Base-by-base conservation (phyloP, 1,140 invertebrate genomes). In the Sesamia nonagrioides region DNA sequence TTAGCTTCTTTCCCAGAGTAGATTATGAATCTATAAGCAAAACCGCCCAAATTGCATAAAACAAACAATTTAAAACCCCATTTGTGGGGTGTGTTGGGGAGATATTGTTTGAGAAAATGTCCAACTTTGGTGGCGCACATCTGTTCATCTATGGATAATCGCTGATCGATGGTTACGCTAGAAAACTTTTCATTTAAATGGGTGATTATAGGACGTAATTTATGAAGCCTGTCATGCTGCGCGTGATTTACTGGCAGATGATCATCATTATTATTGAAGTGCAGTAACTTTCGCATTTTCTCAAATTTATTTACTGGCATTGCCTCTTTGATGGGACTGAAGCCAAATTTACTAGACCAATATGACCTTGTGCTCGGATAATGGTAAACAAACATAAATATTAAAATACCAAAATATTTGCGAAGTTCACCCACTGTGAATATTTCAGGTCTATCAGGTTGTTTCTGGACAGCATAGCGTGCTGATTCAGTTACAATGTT, bases 351-450 rank as follows among this genome's bases (percentile, higher is more conserved):
- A 42, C 6, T 68, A 11, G 61, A 56, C 75, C 75, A 68, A 18
- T 66, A 77, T 0, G 75, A 77, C 35, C 75, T 50, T 77, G 75
- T 63, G 27, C 72, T 91, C 72, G 78, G 45, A 80, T 68, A 69
- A 54, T 54, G 78, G 48, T 79, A 45, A n/a, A 83, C 79, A 79
- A 79, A 83, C 79, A 81, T 80, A 21, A 81, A 83, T 66, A 69
- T 83, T 9, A 81, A 35, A 27, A 80, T 78, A 2, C 81, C 81
- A 48, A 81, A 68, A 83, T 74, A 83, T 81, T 83, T 81, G 4
- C 82, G 72, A 17, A 83, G 45, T 4, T 83, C 82, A 9, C 18
- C 69, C 17, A 73, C 52, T 66, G 82, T 79, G 17, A 81, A 58
- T 58, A 17, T 33, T 48, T 78, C 79, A 9, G 66, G 68, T 77